Evolutionary conservation across 1,140 invertebrate genomes (phyloP), one percentile per base, ranked within the genome.

Genomic region (Drosophila nasuta): DNA sequence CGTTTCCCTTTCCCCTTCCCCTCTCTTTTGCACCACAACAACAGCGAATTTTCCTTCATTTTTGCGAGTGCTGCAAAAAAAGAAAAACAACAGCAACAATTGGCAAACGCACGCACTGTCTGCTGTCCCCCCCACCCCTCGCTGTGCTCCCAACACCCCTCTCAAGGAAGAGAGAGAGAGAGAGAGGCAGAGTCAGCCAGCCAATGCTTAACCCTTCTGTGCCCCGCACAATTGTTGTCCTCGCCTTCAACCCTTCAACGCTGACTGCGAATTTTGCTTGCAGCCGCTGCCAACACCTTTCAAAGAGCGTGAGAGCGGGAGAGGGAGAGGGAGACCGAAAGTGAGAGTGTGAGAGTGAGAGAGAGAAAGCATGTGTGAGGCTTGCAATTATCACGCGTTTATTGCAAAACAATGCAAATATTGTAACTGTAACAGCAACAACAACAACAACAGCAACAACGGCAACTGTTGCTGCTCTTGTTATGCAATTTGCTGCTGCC

Each of bases 361-460:
- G 25, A 6, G 51, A 11, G 25, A 33, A 46, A 38, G 75, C 62
- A 30, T 72, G 64, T 70, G 59, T 70, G 66, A 66, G 65, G 58
- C 25, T 72, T 89, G 85, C 80, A 89, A 88, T 87, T 87, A 87
- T 87, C 83, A 79, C 77, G 80, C 82, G 65, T 87, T 88, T 87
- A 87, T 87, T 83, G 83, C 83, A 79, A 87, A 87, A 88, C 85
- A 88, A 87, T 87, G 83, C 83, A 82, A 88, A 87, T 80, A 78
- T 77, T 87, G 70, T 75, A 77, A 68, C 69, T 56, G 51, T 38
- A 71, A 25, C 70, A 57, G 11, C 59, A 60, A 15, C 60, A 76
- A 33, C 38, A 41, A n/a, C 41, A 57, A 25, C 62, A 15, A 58
- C n/a, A n/a, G 28, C 69, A 63, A 15, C 64, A 74, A 41, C 46